Evolutionary conservation across 2,797 vertebrate species (phyloP), one percentile per base, ranked within the genome.

Genomic region (Chelidonichthys spinosus): DNA sequence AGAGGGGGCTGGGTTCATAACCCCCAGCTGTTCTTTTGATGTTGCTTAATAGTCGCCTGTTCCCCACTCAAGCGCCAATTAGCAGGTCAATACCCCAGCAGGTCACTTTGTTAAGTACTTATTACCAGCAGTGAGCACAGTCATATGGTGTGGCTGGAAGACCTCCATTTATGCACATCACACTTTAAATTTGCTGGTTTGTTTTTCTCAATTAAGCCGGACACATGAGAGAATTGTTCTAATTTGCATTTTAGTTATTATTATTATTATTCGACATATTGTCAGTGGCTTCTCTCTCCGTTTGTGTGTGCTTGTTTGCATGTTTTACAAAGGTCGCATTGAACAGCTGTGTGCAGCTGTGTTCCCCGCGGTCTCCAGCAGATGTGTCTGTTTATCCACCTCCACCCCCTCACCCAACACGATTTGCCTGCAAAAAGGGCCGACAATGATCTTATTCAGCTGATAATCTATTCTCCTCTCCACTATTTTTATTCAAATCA

Each of bases 11-110:
- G 72, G 76, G 15, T 78, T 82, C 68, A 66, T 68, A 15, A 76
- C 78, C 79, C 78, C 87, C 83, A 87, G 85, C 91, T 91, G 85
- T 86, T 87, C 89, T 91, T 92, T 90, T 87, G 83, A 92, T 82
- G 72, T 76, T 33, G 52, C 76, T 84, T 87, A 86, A 91, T 90
- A 92, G 89, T 87, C 61, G 75, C 82, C 81, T 87, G 77, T 87
- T 92, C 40, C 75, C 78, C 40, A 71, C 75, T 87, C 87, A 90
- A 91, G 72, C 79, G 49, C 83, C 69, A 91, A 93, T 94, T 92
- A 94, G 83, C 92, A 88, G 91, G 79, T 90, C 91, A 93, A 92
- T 92, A 73, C 74, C 85, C 62, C 89, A 86, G 87, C 84, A 84
- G 85, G 91, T 79, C 83, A 83, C 84, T 87, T 78, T 77, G 83